These are phyloP conservation scores for Drosophila merina DNA, from an alignment of 2,888 invertebrate species.

Conservation along the genomic window DNA sequence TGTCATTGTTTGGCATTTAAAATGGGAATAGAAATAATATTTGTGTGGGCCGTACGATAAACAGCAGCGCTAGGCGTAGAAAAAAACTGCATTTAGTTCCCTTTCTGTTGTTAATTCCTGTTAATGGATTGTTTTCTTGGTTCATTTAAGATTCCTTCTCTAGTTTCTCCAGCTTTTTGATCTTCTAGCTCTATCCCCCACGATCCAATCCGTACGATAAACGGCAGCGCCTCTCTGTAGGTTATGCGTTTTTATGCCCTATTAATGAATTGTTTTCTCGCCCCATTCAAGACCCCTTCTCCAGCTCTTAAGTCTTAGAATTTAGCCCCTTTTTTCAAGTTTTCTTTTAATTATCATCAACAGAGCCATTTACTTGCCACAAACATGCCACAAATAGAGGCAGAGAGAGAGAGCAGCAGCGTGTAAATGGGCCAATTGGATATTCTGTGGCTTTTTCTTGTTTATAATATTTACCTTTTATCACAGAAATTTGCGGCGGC, in stretches of 20 bases:
- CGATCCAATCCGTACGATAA: no score
- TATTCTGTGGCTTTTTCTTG: slow-evolving; percentile 2
- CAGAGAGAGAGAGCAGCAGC: not conserved
- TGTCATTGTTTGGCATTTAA: slow-evolving; percentile 36
- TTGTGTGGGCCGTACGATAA: not conserved
- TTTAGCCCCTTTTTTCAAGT: not conserved
- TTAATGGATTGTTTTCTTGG: no score
- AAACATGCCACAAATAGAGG: not conserved
- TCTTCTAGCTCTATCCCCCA: no score
- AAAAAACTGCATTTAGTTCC: no score
- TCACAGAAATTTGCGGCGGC: slow-evolving; percentile 84
- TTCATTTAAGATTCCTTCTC: no score
- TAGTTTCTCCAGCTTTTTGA: no score
- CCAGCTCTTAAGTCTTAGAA: no score
- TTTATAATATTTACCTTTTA: slow-evolving; percentile 81
- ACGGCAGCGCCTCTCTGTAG: no score
- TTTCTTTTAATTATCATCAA: slow-evolving; percentile 1
- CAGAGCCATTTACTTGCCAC: slow-evolving; percentile 1
- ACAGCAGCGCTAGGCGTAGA: no score
- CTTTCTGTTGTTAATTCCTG: no score
- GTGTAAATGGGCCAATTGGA: slow-evolving; percentile 7
- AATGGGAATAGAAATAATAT: slow-evolving; percentile 8
- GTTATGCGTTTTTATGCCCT: no score
- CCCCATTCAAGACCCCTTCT: not conserved
- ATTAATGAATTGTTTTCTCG: no score